Percentiles rank a stretch among this genome's conserved stretches.
Conservation (phyloP, 2,113 vertebrate species). For the Xenotilapia leptura region DNA sequence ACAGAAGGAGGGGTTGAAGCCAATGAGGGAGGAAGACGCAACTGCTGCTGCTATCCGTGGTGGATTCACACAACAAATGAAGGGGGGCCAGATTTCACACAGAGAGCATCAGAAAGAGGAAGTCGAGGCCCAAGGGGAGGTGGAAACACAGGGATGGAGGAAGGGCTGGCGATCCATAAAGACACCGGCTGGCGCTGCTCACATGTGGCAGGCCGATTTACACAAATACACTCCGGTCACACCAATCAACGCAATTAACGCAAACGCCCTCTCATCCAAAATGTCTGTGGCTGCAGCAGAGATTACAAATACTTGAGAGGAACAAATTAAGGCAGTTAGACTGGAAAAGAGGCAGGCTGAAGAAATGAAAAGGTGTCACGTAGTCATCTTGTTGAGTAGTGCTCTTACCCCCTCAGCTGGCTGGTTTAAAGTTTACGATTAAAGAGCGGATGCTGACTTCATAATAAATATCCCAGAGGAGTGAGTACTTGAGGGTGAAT, state of each 20-base stretch:
- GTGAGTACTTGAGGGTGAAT: background rate
- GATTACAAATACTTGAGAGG: conserved; percentile 7
- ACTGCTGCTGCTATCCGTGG: conserved; percentile 50
- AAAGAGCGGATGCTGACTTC: conserved; percentile 2
- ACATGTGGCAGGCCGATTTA: conserved; percentile 10
- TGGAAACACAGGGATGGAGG: background rate
- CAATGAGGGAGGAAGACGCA: conserved; percentile 41
- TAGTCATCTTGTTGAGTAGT: background rate
- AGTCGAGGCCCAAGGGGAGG: conserved; percentile 6
- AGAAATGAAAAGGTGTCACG: background rate
- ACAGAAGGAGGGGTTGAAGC: conserved; percentile 6
- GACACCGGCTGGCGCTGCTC: conserved; percentile 13
- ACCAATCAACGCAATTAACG: background rate
- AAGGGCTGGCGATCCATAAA: conserved; percentile 33
- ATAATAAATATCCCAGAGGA: background rate
- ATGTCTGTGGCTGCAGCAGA: conserved; percentile 11
- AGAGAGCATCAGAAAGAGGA: background rate
- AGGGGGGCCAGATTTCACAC: conserved; percentile 29
- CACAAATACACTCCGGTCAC: conserved; percentile 12
- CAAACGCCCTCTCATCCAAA: background rate
- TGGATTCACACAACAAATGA: conserved; percentile 49
- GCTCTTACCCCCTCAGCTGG: background rate
- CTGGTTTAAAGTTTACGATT: background rate
- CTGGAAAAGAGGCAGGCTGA: background rate
- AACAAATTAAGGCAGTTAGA: conserved; percentile 4